Conservation (phyloP, 2,888 invertebrate genomes). For the Gymnoscelis rufifasciata region DNA sequence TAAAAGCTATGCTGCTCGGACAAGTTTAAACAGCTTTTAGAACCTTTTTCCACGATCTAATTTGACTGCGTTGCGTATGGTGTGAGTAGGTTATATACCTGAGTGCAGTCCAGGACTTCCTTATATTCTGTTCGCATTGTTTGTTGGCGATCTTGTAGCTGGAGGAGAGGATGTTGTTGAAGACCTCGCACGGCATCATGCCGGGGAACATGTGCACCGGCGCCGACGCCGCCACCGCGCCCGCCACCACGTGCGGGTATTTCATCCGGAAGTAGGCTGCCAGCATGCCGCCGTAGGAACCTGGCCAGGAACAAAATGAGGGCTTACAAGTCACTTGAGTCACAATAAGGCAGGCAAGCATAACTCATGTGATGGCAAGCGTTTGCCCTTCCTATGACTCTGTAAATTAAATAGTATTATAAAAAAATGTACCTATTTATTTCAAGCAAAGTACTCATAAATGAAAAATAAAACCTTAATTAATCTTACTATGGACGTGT, state of each 20-base stretch:
- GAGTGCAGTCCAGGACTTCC: slow-evolving; percentile 87
- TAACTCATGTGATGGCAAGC: background rate
- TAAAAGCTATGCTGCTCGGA: too few relatives aligned
- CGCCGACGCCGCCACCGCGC: slow-evolving; percentile 95
- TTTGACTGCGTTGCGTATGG: too few relatives aligned
- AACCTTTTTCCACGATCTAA: too few relatives aligned
- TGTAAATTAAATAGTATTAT: too few relatives aligned
- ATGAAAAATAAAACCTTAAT: too few relatives aligned
- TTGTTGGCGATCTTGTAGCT: slow-evolving; percentile 80
- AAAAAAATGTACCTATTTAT: too few relatives aligned
- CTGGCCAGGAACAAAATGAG: slow-evolving; percentile 56
- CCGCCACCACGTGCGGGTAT: slow-evolving; percentile 92
- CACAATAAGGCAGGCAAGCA: background rate
- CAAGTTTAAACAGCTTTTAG: too few relatives aligned
- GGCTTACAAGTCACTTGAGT: too few relatives aligned
- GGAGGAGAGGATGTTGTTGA: slow-evolving; percentile 87
- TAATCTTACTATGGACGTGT: too few relatives aligned
- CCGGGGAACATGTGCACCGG: slow-evolving; percentile 92
- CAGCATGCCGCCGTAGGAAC: slow-evolving; percentile 99
- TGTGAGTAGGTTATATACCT: too few relatives aligned
- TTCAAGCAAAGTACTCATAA: too few relatives aligned
- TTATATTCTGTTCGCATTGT: slow-evolving; percentile 85
- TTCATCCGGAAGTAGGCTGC: slow-evolving; percentile 97
- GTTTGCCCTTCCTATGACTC: too few relatives aligned
- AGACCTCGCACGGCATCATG: slow-evolving; percentile 87